Conservation (phyloP, 2,888 invertebrate genomes). For the Pomacea canaliculata region DNA sequence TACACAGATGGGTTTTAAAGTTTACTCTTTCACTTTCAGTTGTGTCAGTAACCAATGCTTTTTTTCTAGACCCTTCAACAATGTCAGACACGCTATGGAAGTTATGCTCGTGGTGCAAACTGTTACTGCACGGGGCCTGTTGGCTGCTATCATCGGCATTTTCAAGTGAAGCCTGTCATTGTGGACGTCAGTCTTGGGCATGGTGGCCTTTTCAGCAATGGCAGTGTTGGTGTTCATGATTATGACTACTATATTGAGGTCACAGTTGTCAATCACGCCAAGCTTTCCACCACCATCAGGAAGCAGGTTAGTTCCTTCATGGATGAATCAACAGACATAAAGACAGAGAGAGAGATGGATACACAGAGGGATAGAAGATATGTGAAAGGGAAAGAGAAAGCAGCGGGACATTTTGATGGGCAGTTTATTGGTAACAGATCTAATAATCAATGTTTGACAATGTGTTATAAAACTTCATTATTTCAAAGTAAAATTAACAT, state of each 20-base stretch:
- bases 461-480: too few species aligned
- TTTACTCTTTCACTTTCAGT: too few species aligned
- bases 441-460: too few species aligned
- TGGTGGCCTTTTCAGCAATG: conserved; percentile 35
- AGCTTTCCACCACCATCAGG: conserved; percentile 33
- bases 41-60: too few species aligned
- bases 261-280: conserved; percentile 44
- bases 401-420: too few species aligned
- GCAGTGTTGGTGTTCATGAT: conserved; percentile 43
- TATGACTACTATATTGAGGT: conserved; percentile 48
- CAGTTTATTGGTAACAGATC: too few species aligned
- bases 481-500: too few species aligned
- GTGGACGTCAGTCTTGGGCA: conserved; percentile 3
- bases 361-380: too few species aligned
- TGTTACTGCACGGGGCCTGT: conserved; percentile 48
- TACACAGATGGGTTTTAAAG: too few species aligned
- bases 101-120: conserved; percentile 36
- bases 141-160: conserved; percentile 47
- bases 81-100: conserved; percentile 34
- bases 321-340: neutral
- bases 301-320: conserved; percentile 35
- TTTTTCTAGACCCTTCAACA: conserved; percentile 26
- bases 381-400: too few species aligned
- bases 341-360: too few species aligned
- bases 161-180: conserved; percentile 37